A percentile compares a stretch with the other conserved stretches of the same genome.
Evolutionary conservation across 2,797 vertebrate genomes (phyloP).

Genomic region (Sebastes cheni): DNA sequence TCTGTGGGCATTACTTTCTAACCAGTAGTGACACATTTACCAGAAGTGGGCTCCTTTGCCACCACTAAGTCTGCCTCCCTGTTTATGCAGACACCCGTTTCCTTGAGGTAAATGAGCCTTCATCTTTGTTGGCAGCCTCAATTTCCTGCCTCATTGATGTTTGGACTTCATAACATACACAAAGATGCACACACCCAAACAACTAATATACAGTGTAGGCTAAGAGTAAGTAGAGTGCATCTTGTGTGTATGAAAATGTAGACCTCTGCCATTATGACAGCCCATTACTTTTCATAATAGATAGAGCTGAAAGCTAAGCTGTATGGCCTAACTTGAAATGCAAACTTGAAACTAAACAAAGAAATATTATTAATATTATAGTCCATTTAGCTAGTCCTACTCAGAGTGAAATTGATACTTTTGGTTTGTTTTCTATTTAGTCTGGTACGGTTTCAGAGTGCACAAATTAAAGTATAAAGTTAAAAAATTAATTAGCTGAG

Average conservation of each 20-base stretch:
- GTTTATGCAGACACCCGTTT: neutral
- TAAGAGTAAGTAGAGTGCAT: neutral
- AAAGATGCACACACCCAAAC: neutral
- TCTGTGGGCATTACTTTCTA: neutral
- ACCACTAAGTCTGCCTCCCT: neutral
- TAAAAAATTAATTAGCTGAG: no score
- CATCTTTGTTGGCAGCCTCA: neutral
- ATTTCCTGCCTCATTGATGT: neutral
- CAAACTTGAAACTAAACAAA: neutral
- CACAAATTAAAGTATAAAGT: no score
- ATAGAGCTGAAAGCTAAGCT: neutral
- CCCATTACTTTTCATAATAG: neutral
- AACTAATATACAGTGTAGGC: neutral
- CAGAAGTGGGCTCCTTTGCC: neutral
- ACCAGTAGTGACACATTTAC: neutral
- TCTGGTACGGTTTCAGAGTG: no score
- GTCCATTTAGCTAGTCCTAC: no score
- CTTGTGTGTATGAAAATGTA: neutral
- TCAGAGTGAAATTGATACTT: no score
- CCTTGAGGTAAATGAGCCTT: conserved; percentile 4
- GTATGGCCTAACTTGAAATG: neutral
- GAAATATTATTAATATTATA: neutral
- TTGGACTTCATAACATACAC: neutral
- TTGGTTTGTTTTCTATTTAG: no score
- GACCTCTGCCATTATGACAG: neutral